Conservation (phyloP, 2,113 vertebrate species). For the Heliornis fulica region DNA sequence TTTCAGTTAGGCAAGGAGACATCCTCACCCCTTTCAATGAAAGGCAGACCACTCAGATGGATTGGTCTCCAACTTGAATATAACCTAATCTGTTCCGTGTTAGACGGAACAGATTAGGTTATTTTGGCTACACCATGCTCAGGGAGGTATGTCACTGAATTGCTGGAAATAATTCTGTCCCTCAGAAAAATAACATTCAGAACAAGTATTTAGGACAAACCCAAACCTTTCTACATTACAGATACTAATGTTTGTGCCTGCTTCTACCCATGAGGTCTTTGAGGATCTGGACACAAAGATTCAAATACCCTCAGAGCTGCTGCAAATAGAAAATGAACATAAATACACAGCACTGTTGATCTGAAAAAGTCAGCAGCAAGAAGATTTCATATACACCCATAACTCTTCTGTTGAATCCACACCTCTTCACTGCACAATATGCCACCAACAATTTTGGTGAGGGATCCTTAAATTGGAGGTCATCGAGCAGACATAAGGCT, state of each 20-base stretch:
- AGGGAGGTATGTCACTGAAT: neutral
- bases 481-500: neutral
- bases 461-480: neutral
- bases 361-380: neutral
- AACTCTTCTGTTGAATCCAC: neutral
- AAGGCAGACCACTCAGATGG: neutral
- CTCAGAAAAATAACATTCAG: neutral
- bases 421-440: neutral
- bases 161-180: neutral
- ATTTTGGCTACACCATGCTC: neutral
- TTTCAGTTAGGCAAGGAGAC: neutral
- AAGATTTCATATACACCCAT: accelerated
- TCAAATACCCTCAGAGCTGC: neutral
- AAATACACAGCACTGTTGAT: neutral
- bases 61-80: neutral
- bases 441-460: neutral
- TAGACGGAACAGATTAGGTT: too few species aligned
- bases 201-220: neutral
- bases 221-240: neutral
- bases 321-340: neutral
- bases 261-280: neutral
- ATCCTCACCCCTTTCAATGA: neutral
- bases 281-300: neutral
- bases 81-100: neutral
- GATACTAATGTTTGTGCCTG: neutral